Base-by-base conservation (phyloP, 1,140 invertebrate genomes). In the Lerema accius region DNA sequence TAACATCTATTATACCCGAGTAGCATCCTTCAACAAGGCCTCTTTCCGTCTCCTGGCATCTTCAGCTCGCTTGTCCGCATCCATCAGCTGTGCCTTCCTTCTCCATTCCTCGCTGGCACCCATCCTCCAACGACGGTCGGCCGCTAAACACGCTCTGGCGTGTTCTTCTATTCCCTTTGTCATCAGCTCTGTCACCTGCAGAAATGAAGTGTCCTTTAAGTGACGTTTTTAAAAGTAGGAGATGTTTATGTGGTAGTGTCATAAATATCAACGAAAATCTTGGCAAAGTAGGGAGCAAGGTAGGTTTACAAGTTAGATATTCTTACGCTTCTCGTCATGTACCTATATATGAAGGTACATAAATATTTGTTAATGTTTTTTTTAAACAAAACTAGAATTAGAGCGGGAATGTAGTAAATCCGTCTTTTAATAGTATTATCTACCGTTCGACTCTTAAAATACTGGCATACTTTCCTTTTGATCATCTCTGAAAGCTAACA, bases 141-240 rank as follows among this genome's bases (percentile, higher is more conserved):
- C 74, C 0, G 85, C 84, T 1, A 86, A 63, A 0, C 60, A 60
- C 1, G 76, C 67, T 0, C 84, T 69, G 2, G 76, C 70, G 16
- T 81, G 76, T 14, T 81, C 76, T 49, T 80, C 76, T n/a, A 82
- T n/a, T 0, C 69, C 79, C 46, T 72, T 82, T n/a, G 78, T 74
- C 39, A 86, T 55, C 56, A 84, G 19, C 0, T 81, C 71, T 14
- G 64, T 60, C 15, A 74, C 66, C 86, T 89, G 63, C 0, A 7
- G 2, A 56, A 28, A 15, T 23, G 40, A 28, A 50, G 19, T n/a
- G 17, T 14, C 19, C 19, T 23, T 23, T 23, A 23, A 23, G 19
- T 3, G 19, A 23, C 19, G 19, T 3, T 3, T 23, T 5, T 5
- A 23, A 23, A n/a, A n/a, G n/a, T n/a, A n/a, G n/a, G n/a, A n/a